phyloP scores from a whole-genome alignment of 2,113 vertebrate species.

The Hydropotes inermis region DNA sequence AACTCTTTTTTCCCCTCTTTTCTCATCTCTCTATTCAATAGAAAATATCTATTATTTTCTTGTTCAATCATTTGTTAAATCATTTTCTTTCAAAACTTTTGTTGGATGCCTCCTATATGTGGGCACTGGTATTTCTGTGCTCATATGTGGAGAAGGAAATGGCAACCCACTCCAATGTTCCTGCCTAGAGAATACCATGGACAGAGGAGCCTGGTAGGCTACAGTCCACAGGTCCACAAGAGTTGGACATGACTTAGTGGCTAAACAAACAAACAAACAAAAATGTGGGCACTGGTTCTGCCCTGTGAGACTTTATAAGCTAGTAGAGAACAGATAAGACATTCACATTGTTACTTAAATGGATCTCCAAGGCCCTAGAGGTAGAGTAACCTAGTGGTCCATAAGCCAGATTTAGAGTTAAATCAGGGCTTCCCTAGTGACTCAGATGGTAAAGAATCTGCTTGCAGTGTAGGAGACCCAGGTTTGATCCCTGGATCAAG shows the following conservation, averaged over 20 bases:
- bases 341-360: constrained; percentile 32
- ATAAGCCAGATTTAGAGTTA: neutral
- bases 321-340: neutral
- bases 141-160: neutral
- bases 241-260: neutral
- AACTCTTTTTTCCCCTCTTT: neutral
- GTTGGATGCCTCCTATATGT: neutral
- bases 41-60: neutral
- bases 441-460: neutral
- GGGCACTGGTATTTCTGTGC: neutral
- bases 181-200: neutral
- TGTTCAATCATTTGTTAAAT: neutral
- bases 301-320: neutral
- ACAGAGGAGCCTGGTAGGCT: neutral
- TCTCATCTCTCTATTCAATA: neutral
- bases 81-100: neutral
- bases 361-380: neutral
- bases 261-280: neutral
- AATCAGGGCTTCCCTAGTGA: neutral
- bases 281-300: neutral
- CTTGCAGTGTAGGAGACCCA: neutral
- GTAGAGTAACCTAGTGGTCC: neutral
- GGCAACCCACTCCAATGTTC: neutral
- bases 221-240: rapidly evolving
- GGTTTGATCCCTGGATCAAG: neutral